These are phyloP conservation scores for Catocala fraxini DNA, from an alignment of 2,888 invertebrate species.

Conservation along the genomic window DNA sequence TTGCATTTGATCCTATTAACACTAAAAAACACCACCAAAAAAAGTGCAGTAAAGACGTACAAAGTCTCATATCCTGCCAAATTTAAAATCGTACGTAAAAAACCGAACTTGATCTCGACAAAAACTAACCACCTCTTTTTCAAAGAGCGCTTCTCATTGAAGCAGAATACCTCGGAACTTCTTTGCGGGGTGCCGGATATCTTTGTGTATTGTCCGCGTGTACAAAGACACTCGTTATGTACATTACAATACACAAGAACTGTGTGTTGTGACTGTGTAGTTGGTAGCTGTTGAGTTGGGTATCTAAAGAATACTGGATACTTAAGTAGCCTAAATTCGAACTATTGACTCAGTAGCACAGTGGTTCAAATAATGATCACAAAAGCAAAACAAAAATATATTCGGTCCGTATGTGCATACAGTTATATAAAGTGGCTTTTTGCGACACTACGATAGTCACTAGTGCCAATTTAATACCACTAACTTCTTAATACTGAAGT, in stretches of 20 bases:
- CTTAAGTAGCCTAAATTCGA: too few relatives aligned
- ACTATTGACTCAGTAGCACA: too few relatives aligned
- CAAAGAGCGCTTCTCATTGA: conserved; percentile 14
- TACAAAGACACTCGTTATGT: conserved; percentile 37
- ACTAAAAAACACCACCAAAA: background rate
- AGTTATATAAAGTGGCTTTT: too few relatives aligned
- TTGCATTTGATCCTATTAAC: too few relatives aligned
- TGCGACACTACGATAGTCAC: too few relatives aligned
- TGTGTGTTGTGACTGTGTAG: conserved; percentile 20
- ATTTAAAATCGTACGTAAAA: background rate
- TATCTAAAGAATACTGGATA: too few relatives aligned
- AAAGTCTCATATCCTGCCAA: conserved; percentile 8
- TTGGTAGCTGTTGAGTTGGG: background rate
- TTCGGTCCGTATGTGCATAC: too few relatives aligned
- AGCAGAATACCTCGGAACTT: conserved; percentile 43
- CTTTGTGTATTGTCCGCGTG: conserved; percentile 37
- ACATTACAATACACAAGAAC: conserved; percentile 21
- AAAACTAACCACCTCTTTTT: conserved; percentile 10
- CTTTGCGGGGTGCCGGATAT: conserved; percentile 48
- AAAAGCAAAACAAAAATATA: too few relatives aligned
- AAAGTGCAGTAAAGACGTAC: conserved; percentile 3
- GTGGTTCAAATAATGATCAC: too few relatives aligned
- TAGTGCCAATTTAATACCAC: too few relatives aligned
- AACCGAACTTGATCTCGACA: background rate
- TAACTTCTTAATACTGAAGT: too few relatives aligned